phyloP scores from a whole-genome alignment of 2,888 invertebrate genomes.

The Pristionchus japonicus region DNA sequence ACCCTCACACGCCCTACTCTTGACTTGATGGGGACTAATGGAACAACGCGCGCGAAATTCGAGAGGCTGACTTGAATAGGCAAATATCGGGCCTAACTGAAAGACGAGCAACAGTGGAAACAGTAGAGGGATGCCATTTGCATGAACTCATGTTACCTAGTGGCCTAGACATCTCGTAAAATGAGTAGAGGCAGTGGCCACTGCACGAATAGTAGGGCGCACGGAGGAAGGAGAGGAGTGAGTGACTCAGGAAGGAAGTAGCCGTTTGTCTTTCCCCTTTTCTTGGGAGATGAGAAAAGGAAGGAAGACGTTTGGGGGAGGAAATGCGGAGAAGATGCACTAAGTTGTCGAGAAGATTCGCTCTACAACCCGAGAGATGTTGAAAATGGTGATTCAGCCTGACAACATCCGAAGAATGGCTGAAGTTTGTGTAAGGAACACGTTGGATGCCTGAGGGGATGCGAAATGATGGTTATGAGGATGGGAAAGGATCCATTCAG shows the following conservation, averaged over 20 bases:
- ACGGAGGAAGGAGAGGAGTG: neutral
- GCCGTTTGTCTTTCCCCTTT: conserved; percentile 21
- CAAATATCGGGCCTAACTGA: neutral
- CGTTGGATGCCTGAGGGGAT: neutral
- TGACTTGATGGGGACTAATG: neutral
- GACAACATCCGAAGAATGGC: neutral
- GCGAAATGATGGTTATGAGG: conserved; percentile 3
- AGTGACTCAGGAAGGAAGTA: conserved; percentile 5
- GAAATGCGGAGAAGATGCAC: neutral
- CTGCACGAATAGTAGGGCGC: neutral
- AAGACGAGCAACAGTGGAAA: too few species aligned
- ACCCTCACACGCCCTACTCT: neutral
- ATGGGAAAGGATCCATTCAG: neutral
- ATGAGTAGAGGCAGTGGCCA: neutral
- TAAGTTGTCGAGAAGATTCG: conserved; percentile 2
- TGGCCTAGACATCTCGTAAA: neutral
- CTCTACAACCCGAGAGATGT: too few species aligned
- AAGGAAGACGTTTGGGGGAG: neutral
- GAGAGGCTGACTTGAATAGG: neutral
- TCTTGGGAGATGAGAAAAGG: neutral
- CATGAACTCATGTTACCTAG: neutral
- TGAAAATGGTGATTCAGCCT: neutral
- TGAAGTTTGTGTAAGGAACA: neutral
- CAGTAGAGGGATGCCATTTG: too few species aligned
- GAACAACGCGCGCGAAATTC: neutral